These are phyloP conservation scores for Glaucopsyche alexis DNA, from an alignment of 2,888 invertebrate species.

Conservation along the genomic window DNA sequence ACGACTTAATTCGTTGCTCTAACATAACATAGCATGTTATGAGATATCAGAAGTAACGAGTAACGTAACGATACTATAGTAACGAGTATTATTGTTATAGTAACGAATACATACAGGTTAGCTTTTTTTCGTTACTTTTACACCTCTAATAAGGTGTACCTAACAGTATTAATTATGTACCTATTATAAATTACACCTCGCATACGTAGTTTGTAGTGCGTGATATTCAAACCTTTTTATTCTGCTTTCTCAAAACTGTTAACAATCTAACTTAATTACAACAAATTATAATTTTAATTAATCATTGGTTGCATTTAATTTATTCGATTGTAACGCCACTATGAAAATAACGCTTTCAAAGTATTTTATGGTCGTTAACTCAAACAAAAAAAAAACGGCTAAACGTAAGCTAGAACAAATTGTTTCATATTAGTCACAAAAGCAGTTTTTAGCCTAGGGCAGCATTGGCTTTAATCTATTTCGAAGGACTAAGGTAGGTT, in stretches of 20 bases:
- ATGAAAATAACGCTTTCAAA: background rate
- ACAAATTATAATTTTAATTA: constrained; percentile 12
- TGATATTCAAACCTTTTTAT: constrained; percentile 11
- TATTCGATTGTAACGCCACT: background rate
- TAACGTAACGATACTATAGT: no score
- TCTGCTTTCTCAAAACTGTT: constrained; percentile 18
- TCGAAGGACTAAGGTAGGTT: no score
- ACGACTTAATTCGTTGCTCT: no score
- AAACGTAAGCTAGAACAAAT: no score
- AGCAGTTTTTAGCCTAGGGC: no score
- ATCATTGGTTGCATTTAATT: constrained; percentile 1
- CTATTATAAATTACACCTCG: constrained; percentile 13
- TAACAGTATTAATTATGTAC: background rate
- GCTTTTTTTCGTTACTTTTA: no score
- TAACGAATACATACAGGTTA: no score
- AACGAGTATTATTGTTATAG: no score
- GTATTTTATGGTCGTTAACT: background rate
- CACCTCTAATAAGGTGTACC: background rate
- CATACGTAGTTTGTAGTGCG: constrained; percentile 10
- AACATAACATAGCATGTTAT: no score
- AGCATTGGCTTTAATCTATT: no score
- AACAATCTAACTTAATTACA: constrained; percentile 17
- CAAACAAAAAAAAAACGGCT: no score
- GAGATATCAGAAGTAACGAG: no score
- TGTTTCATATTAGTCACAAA: background rate